Conservation (phyloP, 2,113 vertebrate genomes). For the Upupa epops region DNA sequence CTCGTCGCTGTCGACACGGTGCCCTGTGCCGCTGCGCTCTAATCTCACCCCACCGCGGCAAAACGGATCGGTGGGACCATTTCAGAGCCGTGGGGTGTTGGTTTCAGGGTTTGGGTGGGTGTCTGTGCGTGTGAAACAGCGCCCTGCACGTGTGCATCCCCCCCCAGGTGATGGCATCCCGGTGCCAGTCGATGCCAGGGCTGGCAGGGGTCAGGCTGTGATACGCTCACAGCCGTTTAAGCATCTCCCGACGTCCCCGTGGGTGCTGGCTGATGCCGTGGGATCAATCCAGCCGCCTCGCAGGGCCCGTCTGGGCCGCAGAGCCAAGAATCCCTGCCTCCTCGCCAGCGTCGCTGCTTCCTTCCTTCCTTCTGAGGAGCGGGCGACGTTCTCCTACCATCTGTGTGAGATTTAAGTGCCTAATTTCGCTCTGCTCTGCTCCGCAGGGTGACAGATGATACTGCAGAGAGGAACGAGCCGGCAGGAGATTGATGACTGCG, state of each 20-base stretch:
- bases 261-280: not conserved
- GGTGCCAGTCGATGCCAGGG: not conserved
- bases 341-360: not conserved
- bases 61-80: no score
- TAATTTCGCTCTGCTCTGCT: not conserved
- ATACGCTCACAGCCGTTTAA: not conserved
- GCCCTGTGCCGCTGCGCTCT: no score
- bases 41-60: no score
- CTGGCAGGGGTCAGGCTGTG: not conserved
- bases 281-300: not conserved
- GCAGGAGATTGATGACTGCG: not conserved
- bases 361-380: not conserved
- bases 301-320: not conserved
- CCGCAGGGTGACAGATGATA: not conserved
- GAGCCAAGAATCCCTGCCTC: not conserved
- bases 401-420: conserved; percentile 5
- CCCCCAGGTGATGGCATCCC: no score
- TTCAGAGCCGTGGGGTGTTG: no score
- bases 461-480: not conserved
- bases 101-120: no score
- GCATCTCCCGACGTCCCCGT: not conserved
- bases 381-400: not conserved
- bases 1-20: no score
- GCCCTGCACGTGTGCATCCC: no score
- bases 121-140: no score